Evolutionary conservation across 2,797 vertebrate genomes (phyloP).

Genomic region (Pelochelys cantorii): DNA sequence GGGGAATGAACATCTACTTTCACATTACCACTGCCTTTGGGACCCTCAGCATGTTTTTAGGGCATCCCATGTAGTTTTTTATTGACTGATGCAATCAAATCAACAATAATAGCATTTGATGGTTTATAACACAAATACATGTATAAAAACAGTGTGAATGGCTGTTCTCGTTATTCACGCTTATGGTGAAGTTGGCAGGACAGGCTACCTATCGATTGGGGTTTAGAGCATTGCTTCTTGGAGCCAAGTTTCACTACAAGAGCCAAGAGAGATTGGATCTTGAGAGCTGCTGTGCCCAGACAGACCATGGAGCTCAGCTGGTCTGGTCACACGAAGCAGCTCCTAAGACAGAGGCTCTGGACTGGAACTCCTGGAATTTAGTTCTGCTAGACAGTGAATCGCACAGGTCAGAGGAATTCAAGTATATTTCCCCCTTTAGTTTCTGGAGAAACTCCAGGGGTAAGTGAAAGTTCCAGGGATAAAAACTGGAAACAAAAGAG

Average conservation of each 20-base stretch:
- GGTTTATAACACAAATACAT: neutral
- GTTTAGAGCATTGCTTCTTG: neutral
- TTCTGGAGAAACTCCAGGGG: neutral
- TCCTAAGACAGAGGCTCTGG: neutral
- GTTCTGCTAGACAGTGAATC: neutral
- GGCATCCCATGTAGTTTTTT: constrained; percentile 59
- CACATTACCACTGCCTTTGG: rapidly evolving
- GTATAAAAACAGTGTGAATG: neutral
- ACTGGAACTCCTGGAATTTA: neutral
- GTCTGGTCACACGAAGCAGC: neutral
- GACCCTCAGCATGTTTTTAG: constrained; percentile 33
- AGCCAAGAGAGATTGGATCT: neutral
- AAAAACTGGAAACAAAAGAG: neutral
- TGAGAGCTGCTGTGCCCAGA: neutral
- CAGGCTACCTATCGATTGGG: neutral
- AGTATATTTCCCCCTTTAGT: too few species aligned
- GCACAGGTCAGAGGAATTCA: neutral
- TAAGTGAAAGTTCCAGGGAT: neutral
- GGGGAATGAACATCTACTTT: neutral
- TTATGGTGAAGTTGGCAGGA: neutral
- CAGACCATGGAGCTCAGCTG: neutral
- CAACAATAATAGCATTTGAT: neutral
- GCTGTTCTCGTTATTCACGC: neutral
- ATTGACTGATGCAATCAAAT: neutral
- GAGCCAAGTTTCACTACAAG: neutral